A percentile compares a stretch with the other conserved stretches of the same genome.
Conservation (phyloP, 92 coral and sea anemone species). For the Umimayanthus chanpuru region DNA sequence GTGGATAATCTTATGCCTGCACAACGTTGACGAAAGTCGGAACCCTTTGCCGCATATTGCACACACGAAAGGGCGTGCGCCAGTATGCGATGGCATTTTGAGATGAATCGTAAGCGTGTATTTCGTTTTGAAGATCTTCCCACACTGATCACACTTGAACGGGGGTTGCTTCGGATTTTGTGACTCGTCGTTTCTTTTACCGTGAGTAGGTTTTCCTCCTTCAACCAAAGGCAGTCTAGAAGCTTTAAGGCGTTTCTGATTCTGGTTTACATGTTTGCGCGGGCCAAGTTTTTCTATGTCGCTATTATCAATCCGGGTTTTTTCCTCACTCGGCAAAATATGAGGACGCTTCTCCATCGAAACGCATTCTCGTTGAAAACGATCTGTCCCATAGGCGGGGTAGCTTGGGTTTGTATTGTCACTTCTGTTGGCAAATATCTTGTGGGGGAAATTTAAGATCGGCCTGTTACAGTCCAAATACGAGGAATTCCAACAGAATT, state of each 20-base stretch:
- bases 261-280: not conserved
- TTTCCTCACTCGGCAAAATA: not conserved
- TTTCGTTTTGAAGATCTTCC: slow-evolving; percentile 95
- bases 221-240: not conserved
- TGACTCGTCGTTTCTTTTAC: not conserved
- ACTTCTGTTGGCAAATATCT: slow-evolving; percentile 5
- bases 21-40: slow-evolving; percentile 94
- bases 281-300: not conserved
- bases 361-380: not conserved
- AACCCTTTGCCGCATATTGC: slow-evolving; percentile 99
- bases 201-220: not conserved
- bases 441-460: not conserved
- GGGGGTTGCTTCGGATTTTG: slow-evolving; percentile 55
- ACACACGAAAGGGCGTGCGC: slow-evolving; percentile 99
- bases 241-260: not conserved
- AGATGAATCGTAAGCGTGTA: slow-evolving; percentile 97
- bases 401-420: not conserved
- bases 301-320: not conserved
- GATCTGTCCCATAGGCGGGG: not conserved
- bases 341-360: not conserved
- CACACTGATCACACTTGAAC: slow-evolving; percentile 94
- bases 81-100: slow-evolving; percentile 98
- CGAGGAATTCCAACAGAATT: not conserved
- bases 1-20: slow-evolving; percentile 98
- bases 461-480: slow-evolving; percentile 16